These are phyloP conservation scores for Macrostomum lignano DNA, from an alignment of 1,140 invertebrate genomes.

Conservation along the genomic window DNA sequence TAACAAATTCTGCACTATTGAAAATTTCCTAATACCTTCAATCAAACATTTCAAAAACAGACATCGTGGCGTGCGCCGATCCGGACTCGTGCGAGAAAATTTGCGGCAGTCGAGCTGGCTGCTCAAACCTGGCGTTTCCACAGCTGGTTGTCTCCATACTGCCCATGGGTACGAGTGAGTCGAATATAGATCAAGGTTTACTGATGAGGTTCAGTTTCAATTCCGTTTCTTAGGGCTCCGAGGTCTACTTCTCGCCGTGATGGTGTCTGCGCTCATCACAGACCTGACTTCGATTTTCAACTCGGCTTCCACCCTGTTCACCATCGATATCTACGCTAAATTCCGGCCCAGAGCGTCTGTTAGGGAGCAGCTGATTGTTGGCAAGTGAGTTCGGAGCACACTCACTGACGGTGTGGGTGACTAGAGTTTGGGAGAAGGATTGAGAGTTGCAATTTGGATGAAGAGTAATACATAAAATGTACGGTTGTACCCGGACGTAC, in stretches of 20 bases:
- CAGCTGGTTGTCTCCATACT: conserved; percentile 29
- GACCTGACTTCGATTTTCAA: conserved; percentile 32
- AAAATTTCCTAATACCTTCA: no score
- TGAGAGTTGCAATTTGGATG: not conserved
- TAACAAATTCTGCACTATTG: no score
- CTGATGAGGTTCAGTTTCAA: not conserved
- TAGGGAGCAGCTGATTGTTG: conserved; percentile 29
- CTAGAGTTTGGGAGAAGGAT: not conserved
- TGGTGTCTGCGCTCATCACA: conserved; percentile 32
- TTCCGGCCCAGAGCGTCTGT: conserved; percentile 19
- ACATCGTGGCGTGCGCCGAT: conserved; percentile 28
- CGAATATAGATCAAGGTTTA: no score
- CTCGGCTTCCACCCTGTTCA: conserved; percentile 31
- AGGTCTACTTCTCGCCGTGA: conserved; percentile 31
- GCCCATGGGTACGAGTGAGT: conserved; percentile 22
- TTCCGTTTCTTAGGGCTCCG: conserved; percentile 14
- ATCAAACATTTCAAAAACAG: no score
- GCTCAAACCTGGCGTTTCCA: conserved; percentile 32
- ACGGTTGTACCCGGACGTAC: not conserved
- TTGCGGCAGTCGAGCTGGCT: conserved; percentile 26
- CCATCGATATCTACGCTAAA: conserved; percentile 31
- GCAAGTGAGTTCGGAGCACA: conserved; percentile 18
- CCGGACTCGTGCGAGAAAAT: conserved; percentile 22
- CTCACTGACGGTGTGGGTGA: not conserved
- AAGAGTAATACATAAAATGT: not conserved